Evolutionary conservation across 2,888 invertebrate species (phyloP), one percentile per base, ranked within the genome.

Genomic region (Temnothorax unifasciatus): DNA sequence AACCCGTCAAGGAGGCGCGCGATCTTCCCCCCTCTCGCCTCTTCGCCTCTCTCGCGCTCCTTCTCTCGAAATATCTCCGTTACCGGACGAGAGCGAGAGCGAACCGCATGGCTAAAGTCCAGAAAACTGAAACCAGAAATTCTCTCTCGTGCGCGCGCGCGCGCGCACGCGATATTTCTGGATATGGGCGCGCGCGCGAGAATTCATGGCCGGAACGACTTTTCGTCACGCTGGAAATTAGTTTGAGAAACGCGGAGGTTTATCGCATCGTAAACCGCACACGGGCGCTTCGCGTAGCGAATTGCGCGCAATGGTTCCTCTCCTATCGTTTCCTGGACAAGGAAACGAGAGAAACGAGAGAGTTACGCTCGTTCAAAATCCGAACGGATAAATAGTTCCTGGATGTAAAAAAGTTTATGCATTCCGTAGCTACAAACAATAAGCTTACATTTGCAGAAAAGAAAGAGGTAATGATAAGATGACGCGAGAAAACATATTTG

Each of bases 181-280:
- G 86, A 54, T 44, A 57, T 71, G 18, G 41, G 64, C 61, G 68
- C 61, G 68, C 44, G 74, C 29, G 29, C 3, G 29, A 74, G 87
- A 83, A 88, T 90, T 88, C 90, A 88, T 73, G 83, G 90, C 83
- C 87, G 87, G 84, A 90, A 89, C 86, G 89, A 84, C 86, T 87
- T 87, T 90, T 90, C 87, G 90, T 90, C 90, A 85, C 76, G 79
- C 79, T 87, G 88, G 88, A 89, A 90, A 90, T 90, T 90, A 87
- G 89, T 87, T 76, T 76, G 87, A 82, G 89, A 86, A 89, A 87
- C 84, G 66, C 84, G 73, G 47, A 66, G 86, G 87, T 90, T 90
- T 87, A 86, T 90, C 89, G 86, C 82, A 71, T 86, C 87, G 83
- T 90, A 87, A 90, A 90, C 68, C 11, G 74, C 64, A 81, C 54